Evolutionary conservation across 1,140 invertebrate genomes (phyloP), one percentile per base, ranked within the genome.

Genomic region (Polyergus mexicanus): DNA sequence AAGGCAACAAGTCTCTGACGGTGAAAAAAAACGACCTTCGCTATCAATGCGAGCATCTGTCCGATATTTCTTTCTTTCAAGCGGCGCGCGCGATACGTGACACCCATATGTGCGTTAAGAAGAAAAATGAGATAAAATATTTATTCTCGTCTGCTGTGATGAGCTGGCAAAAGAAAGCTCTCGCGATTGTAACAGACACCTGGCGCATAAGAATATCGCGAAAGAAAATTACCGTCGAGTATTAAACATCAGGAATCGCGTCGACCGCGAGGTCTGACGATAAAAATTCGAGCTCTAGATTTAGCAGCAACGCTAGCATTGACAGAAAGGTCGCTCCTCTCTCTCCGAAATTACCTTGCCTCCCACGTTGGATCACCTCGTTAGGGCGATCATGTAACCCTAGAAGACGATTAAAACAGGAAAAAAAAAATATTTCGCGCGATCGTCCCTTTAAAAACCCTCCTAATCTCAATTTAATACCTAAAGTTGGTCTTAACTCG

Each of bases 1-100:
- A 95, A 95, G 94, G 94, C 93, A 94, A 94, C 94, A 93, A 92
- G 93, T 94, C 94, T 94, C 94, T 95, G 94, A 93, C 89, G 92
- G 90, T 92, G 85, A 92, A 92, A 93, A 69, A 88, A 90, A 94
- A 94, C 94, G 93, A 95, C 92, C 94, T 91, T 91, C 88, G 90
- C 93, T 90, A 93, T 94, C 94, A 94, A 94, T 94, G 94, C 94
- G 89, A 94, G 93, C 93, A 90, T 89, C 84, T 84, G 77, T 80
- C 77, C 77, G 66, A 80, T 72, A 35, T 81, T 58, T 38, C 19
- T 60, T 72, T 60, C 28, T 32, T n/a, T 6, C 54, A 22, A 44
- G 11, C 72, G n/a, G 13, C 51, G 28, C 54, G 68, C 51, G 35
- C 77, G 62, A 51, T 28, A 41, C 47, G 16, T n/a, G 25, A 56